These are phyloP conservation scores for Holotrichia oblita DNA, from an alignment of 1,140 invertebrate genomes.

Conservation along the genomic window DNA sequence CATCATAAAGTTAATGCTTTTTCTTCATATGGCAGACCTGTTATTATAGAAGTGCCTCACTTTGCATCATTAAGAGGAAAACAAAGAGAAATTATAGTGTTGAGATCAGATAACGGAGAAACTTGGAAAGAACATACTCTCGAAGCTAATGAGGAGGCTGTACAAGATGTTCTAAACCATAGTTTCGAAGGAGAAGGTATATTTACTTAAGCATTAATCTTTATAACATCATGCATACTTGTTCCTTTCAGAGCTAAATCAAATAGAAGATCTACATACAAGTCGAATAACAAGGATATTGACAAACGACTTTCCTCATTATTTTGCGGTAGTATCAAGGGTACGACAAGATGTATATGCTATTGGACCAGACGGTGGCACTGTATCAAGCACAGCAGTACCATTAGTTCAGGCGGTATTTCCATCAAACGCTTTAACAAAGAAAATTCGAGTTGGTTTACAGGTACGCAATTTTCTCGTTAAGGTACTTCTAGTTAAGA, in stretches of 20 bases:
- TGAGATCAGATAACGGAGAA: conserved; percentile 95
- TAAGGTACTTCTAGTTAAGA: conserved; percentile 26
- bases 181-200: conserved; percentile 88
- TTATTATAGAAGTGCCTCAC: conserved; percentile 97
- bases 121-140: conserved; percentile 96
- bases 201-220: background rate
- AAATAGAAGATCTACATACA: conserved; percentile 85
- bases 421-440: conserved; percentile 91
- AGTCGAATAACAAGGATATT: conserved; percentile 91
- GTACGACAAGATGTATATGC: conserved; percentile 93
- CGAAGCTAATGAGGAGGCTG: conserved; percentile 91
- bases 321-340: conserved; percentile 93
- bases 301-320: conserved; percentile 96
- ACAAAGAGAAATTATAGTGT: conserved; percentile 93
- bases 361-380: conserved; percentile 94
- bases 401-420: conserved; percentile 96
- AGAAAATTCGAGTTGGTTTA: conserved; percentile 94
- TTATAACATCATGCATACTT: background rate
- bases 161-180: conserved; percentile 91
- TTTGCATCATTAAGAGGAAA: conserved; percentile 92
- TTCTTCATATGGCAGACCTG: conserved; percentile 72
- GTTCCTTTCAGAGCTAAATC: conserved; percentile 72
- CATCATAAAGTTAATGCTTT: background rate
- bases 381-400: conserved; percentile 93
- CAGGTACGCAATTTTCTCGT: conserved; percentile 71